Evolutionary conservation across 2,888 invertebrate genomes (phyloP).

Genomic region (Hirtodrosophila histrioides): DNA sequence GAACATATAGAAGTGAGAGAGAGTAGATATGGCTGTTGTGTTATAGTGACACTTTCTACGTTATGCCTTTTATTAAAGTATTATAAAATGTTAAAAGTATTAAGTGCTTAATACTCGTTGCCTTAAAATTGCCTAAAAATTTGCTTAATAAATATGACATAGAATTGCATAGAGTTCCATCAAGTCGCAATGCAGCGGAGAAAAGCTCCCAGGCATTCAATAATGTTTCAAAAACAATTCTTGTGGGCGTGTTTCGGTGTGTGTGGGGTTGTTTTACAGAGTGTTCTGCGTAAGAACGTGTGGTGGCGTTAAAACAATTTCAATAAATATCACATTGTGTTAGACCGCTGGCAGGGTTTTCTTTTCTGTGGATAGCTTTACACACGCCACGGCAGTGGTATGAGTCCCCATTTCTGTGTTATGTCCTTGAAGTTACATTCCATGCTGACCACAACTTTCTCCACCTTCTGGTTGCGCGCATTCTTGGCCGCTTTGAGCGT

Average conservation of each 20-base stretch:
- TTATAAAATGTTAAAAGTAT: constrained; percentile 54
- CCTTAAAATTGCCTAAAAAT: constrained; percentile 63
- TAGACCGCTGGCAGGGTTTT: constrained; percentile 61
- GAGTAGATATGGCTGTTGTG: not conserved
- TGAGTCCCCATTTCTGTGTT: constrained; percentile 83
- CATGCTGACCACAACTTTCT: constrained; percentile 75
- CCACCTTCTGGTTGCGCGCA: constrained; percentile 65
- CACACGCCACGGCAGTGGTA: constrained; percentile 83
- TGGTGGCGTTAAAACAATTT: constrained; percentile 59
- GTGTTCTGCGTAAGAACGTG: constrained; percentile 39
- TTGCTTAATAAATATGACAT: constrained; percentile 71
- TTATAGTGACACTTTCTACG: constrained; percentile 5
- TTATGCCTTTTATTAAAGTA: constrained; percentile 49
- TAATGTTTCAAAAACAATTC: constrained; percentile 68
- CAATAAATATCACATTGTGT: constrained; percentile 77
- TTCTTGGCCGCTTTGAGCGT: constrained; percentile 75
- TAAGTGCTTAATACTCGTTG: constrained; percentile 45
- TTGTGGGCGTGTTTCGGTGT: constrained; percentile 67
- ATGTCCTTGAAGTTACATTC: constrained; percentile 79
- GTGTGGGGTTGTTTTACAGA: constrained; percentile 22
- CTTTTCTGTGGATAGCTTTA: constrained; percentile 41
- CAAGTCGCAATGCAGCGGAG: constrained; percentile 52
- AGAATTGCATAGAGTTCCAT: constrained; percentile 61
- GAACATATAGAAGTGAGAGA: constrained; percentile 6
- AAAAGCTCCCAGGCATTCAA: constrained; percentile 47